Evolutionary conservation across 2,888 invertebrate genomes (phyloP).

Genomic region (Cerastis leucographa): DNA sequence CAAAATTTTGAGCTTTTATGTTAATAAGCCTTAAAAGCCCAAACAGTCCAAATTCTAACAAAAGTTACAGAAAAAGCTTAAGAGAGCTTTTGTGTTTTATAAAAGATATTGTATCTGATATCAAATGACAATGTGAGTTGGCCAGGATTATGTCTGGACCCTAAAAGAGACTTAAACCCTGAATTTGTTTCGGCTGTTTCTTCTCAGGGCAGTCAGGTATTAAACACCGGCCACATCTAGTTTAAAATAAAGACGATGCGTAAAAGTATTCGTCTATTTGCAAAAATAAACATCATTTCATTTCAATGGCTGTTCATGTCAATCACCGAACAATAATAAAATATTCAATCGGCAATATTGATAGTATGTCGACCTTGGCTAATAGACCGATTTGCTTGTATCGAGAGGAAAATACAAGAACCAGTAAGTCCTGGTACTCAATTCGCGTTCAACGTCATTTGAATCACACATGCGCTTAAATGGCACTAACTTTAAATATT

Average conservation of each 20-base stretch:
- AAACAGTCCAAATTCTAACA: neutral
- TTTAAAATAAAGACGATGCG: no score
- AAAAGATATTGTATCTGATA: neutral
- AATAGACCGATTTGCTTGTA: neutral
- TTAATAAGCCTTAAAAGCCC: neutral
- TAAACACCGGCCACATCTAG: no score
- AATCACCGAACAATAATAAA: no score
- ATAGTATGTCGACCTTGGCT: no score
- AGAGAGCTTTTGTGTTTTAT: neutral
- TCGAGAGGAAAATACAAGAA: neutral
- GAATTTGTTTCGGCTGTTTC: no score
- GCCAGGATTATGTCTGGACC: no score
- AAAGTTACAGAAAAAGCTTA: neutral
- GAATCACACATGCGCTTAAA: constrained; percentile 13
- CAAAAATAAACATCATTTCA: no score
- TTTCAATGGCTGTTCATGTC: no score
- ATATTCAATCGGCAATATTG: neutral
- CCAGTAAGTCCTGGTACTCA: neutral
- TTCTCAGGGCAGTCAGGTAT: no score
- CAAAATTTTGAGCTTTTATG: neutral
- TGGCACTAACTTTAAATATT: constrained; percentile 9
- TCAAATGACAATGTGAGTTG: neutral
- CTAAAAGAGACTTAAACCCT: no score
- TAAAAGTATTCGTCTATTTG: no score
- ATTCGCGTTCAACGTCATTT: neutral